phyloP scores from a whole-genome alignment of 1,140 invertebrate genomes.

The Conus ventricosus region DNA sequence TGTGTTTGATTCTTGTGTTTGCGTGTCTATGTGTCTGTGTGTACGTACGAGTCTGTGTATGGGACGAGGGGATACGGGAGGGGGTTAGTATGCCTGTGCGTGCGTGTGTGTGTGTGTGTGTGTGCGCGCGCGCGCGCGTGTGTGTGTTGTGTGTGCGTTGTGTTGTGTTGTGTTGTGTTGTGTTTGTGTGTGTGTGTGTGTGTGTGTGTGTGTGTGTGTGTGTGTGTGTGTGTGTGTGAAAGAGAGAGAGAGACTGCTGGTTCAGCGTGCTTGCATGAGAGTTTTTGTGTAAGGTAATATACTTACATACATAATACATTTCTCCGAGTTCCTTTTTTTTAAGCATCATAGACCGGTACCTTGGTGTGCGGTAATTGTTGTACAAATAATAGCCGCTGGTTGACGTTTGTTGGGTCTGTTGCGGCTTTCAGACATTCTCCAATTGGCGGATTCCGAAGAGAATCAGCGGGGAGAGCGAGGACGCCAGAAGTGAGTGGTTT shows the following conservation, averaged over 20 bases:
- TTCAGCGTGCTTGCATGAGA: neutral
- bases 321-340: neutral
- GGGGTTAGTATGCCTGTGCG: too few relatives aligned
- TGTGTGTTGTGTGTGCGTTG: too few relatives aligned
- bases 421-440: conserved; percentile 24
- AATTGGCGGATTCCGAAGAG: conserved; percentile 28
- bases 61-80: too few relatives aligned
- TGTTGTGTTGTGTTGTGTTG: neutral
- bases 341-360: too few relatives aligned
- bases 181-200: too few relatives aligned
- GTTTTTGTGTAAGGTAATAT: neutral
- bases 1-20: neutral
- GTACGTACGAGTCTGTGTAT: too few relatives aligned
- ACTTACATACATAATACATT: neutral
- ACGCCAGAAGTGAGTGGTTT: conserved; percentile 4
- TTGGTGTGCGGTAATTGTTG: too few relatives aligned
- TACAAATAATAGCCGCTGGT: too few relatives aligned
- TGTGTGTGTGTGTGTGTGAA: neutral
- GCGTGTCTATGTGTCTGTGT: neutral
- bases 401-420: neutral
- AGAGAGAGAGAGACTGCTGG: too few relatives aligned
- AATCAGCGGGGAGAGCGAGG: neutral
- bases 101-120: too few relatives aligned
- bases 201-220: neutral
- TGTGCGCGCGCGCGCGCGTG: too few relatives aligned